Conservation (phyloP, 2,797 vertebrate species). For the Fistularia tabacaria region DNA sequence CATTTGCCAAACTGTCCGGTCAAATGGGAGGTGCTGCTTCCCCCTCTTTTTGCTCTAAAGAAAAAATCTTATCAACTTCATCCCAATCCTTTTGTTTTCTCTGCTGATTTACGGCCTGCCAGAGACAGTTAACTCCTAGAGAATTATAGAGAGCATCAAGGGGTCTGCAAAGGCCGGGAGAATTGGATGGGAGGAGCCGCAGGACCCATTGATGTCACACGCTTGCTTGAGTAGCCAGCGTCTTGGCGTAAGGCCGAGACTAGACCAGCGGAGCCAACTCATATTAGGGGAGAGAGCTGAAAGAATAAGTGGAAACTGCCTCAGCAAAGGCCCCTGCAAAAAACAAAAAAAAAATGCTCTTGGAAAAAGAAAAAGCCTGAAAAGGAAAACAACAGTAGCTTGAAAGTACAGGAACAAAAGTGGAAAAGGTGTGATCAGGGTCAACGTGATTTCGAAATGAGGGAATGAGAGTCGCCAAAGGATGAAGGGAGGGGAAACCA, state of each 20-base stretch:
- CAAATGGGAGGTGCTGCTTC: constrained; percentile 28
- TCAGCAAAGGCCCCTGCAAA: constrained; percentile 63
- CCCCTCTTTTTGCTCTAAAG: constrained; percentile 44
- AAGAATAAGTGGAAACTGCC: constrained; percentile 82
- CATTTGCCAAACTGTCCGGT: constrained; percentile 45
- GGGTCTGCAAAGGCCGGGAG: constrained; percentile 28
- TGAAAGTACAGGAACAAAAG: constrained; percentile 76
- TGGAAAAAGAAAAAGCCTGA: constrained; percentile 44
- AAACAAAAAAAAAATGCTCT: constrained; percentile 53
- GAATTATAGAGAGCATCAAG: constrained; percentile 45
- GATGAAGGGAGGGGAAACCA: constrained; percentile 30
- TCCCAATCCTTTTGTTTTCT: constrained; percentile 51
- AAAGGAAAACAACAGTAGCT: constrained; percentile 78
- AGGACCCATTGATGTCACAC: constrained; percentile 62
- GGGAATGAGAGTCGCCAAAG: constrained; percentile 40
- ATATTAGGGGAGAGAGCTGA: constrained; percentile 63
- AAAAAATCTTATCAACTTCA: constrained; percentile 47
- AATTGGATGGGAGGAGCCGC: constrained; percentile 56
- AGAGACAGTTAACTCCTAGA: constrained; percentile 44
- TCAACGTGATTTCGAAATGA: constrained; percentile 13
- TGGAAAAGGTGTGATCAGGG: constrained; percentile 70
- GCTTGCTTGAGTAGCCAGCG: constrained; percentile 39
- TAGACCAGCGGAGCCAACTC: constrained; percentile 69
- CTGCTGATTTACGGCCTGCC: constrained; percentile 57
- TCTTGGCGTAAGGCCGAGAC: constrained; percentile 67